These are phyloP conservation scores for Blennius ocellaris DNA, from an alignment of 2,113 vertebrate genomes.

Conservation along the genomic window DNA sequence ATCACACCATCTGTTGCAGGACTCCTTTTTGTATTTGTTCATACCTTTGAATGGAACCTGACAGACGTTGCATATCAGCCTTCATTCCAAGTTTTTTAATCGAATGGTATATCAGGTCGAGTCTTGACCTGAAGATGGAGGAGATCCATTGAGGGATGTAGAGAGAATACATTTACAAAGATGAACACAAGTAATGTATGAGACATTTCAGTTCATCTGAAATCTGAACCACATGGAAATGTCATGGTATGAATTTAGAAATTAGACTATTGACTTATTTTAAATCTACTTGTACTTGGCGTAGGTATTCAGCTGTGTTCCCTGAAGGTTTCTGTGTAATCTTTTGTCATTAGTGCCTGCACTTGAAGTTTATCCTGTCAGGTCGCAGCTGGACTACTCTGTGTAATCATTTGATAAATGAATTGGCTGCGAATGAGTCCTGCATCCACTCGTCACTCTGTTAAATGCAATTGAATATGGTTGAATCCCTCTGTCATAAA, in stretches of 20 bases:
- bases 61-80: neutral
- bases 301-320: neutral
- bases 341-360: neutral
- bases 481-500: slow-evolving; percentile 4
- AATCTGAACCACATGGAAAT: no score
- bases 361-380: neutral
- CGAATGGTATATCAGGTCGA: no score
- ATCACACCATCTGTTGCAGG: neutral
- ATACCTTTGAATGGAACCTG: neutral
- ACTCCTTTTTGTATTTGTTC: neutral
- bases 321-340: neutral
- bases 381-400: neutral
- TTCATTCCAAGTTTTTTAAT: no score
- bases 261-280: neutral
- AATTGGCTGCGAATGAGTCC: neutral
- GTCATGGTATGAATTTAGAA: no score
- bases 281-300: slow-evolving; percentile 3
- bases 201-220: no score
- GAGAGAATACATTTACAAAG: no score
- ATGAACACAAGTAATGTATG: no score
- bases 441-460: neutral
- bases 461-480: neutral
- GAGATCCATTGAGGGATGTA: no score
- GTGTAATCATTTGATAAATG: neutral
- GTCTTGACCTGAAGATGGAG: no score